Conservation (phyloP, 2,888 invertebrate genomes). For the Plebejus melissa region DNA sequence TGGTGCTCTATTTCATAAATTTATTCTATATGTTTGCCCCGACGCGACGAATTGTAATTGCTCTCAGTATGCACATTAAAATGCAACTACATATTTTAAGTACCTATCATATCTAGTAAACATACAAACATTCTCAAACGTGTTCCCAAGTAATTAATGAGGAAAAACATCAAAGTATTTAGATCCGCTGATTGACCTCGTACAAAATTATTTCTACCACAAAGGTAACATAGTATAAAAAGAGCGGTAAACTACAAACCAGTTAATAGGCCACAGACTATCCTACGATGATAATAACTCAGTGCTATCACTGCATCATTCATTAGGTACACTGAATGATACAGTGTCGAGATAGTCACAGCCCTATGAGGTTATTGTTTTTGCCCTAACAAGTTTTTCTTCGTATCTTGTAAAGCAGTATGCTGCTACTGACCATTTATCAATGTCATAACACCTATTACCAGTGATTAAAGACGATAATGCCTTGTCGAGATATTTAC, state of each 20-base stretch:
- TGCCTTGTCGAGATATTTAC: conserved; percentile 36
- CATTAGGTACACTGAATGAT: background rate
- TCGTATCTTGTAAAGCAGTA: conserved; percentile 8
- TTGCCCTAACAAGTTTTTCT: conserved; percentile 17
- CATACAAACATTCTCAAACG: background rate
- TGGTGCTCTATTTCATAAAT: no score
- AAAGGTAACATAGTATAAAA: background rate
- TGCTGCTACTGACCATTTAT: conserved; percentile 33
- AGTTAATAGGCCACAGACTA: background rate
- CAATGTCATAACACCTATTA: conserved; percentile 36
- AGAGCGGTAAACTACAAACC: background rate
- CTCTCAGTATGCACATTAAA: no score
- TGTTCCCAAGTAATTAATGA: background rate
- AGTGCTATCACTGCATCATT: background rate
- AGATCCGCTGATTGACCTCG: background rate
- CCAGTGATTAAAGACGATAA: conserved; percentile 38
- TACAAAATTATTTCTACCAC: background rate
- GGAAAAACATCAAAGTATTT: background rate
- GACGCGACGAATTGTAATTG: no score
- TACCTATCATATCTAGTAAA: no score
- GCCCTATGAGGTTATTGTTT: conserved; percentile 14
- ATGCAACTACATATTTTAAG: no score
- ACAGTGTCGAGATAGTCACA: conserved; percentile 17
- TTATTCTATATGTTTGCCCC: no score
- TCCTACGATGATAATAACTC: conserved; percentile 1